phyloP scores from a whole-genome alignment of 2,888 invertebrate species.

The Erebia aethiops region DNA sequence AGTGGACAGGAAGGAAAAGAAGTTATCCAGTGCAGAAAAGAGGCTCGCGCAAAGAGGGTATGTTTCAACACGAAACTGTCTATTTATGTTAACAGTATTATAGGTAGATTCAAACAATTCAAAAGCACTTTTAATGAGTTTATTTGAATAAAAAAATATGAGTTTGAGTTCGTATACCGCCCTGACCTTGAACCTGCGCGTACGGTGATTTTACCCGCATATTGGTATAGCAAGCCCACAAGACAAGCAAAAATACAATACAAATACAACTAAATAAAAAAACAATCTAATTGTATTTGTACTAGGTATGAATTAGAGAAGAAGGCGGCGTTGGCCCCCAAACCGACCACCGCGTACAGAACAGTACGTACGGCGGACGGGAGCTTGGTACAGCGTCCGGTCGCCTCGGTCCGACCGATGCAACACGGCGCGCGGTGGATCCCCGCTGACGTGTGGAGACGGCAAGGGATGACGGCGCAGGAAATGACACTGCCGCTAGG shows the following conservation, averaged over 20 bases:
- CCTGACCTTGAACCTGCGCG: too few species aligned
- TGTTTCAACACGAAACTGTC: conserved; percentile 35
- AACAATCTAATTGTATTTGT: not conserved
- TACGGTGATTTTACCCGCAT: too few species aligned
- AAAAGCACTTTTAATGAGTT: too few species aligned
- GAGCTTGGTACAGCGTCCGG: conserved; percentile 85
- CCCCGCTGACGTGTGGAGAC: conserved; percentile 94
- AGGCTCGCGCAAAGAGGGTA: conserved; percentile 92
- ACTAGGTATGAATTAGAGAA: conserved; percentile 95
- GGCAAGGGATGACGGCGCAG: conserved; percentile 97
- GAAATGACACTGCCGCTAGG: conserved; percentile 96
- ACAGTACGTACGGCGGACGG: conserved; percentile 87
- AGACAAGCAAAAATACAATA: too few species aligned
- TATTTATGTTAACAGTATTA: too few species aligned
- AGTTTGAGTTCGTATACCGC: too few species aligned
- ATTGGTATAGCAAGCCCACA: too few species aligned
- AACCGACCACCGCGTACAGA: conserved; percentile 67
- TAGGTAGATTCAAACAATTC: too few species aligned
- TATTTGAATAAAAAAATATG: too few species aligned
- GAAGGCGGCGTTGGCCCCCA: conserved; percentile 88
- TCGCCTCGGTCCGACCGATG: conserved; percentile 91
- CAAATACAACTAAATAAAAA: too few species aligned
- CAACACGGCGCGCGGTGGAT: conserved; percentile 91
- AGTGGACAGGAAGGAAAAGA: conserved; percentile 97
- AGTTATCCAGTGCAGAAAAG: conserved; percentile 96